Evolutionary conservation across 2,113 vertebrate species (phyloP).

Genomic region (Ahaetulla prasina): DNA sequence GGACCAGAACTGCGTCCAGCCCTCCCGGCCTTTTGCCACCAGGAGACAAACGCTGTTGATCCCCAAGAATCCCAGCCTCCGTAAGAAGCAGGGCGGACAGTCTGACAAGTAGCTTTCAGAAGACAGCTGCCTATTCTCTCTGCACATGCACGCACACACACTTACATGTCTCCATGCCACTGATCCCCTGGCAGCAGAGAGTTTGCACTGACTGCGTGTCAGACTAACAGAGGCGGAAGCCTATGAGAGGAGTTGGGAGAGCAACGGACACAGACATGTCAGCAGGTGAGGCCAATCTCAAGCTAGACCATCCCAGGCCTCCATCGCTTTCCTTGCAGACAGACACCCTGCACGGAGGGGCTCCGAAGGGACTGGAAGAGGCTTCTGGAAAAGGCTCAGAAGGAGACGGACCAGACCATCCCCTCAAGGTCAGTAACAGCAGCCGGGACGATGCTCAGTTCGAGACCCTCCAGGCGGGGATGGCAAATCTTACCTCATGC

Average conservation of each 20-base stretch:
- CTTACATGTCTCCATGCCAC: too few relatives aligned
- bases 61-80: neutral
- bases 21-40: neutral
- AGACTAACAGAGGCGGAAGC: neutral
- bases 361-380: neutral
- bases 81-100: neutral
- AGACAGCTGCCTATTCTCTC: neutral
- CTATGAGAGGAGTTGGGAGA: neutral
- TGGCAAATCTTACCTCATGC: slow-evolving; percentile 81
- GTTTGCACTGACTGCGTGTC: neutral
- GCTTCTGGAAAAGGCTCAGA: neutral
- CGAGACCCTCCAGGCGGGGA: too few relatives aligned
- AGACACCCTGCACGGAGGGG: neutral
- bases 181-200: neutral
- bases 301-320: too few relatives aligned
- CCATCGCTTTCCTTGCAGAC: neutral
- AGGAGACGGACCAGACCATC: neutral
- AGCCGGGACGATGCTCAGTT: neutral
- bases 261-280: neutral
- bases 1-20: neutral
- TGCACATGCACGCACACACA: too few relatives aligned
- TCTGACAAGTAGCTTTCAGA: neutral
- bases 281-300: too few relatives aligned
- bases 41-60: neutral
- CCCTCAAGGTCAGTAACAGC: neutral